Evolutionary conservation across 2,888 invertebrate genomes (phyloP).

Genomic region (Pandemis cinnamomeana): DNA sequence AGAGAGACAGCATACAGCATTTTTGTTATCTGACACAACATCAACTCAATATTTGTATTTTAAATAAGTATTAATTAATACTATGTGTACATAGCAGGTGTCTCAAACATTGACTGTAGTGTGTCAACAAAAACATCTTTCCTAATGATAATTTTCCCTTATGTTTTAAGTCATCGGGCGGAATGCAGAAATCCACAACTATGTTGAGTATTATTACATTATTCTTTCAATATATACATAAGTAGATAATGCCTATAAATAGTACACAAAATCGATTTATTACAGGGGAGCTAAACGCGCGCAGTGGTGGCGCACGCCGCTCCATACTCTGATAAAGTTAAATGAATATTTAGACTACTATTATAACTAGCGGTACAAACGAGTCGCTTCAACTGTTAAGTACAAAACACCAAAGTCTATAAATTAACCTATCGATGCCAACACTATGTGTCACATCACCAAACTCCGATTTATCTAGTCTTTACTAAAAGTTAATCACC

Average conservation of each 20-base stretch:
- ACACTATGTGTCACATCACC: conserved; percentile 73
- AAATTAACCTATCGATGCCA: conserved; percentile 58
- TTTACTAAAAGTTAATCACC: conserved; percentile 63
- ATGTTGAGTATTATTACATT: conserved; percentile 81
- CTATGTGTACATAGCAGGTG: conserved; percentile 65
- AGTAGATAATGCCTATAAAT: conserved; percentile 76
- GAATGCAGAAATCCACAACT: conserved; percentile 85
- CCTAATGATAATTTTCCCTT: conserved; percentile 75
- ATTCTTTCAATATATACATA: conserved; percentile 79
- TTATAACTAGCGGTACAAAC: conserved; percentile 78
- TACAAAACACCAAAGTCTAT: conserved; percentile 63
- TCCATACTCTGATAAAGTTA: conserved; percentile 65
- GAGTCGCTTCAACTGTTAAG: conserved; percentile 73
- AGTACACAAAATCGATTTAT: conserved; percentile 75
- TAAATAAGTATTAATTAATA: conserved; percentile 53
- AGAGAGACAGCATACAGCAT: conserved; percentile 52
- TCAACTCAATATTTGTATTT: conserved; percentile 50
- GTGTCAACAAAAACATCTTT: conserved; percentile 69
- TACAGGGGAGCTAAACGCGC: conserved; percentile 67
- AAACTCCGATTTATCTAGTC: conserved; percentile 49
- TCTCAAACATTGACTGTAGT: conserved; percentile 58
- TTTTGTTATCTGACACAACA: conserved; percentile 62
- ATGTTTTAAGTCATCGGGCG: conserved; percentile 84
- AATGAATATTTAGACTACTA: conserved; percentile 65
- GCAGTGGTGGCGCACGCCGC: conserved; percentile 60